phyloP scores from a whole-genome alignment of 2,888 invertebrate genomes.

The Tinea semifulvella region DNA sequence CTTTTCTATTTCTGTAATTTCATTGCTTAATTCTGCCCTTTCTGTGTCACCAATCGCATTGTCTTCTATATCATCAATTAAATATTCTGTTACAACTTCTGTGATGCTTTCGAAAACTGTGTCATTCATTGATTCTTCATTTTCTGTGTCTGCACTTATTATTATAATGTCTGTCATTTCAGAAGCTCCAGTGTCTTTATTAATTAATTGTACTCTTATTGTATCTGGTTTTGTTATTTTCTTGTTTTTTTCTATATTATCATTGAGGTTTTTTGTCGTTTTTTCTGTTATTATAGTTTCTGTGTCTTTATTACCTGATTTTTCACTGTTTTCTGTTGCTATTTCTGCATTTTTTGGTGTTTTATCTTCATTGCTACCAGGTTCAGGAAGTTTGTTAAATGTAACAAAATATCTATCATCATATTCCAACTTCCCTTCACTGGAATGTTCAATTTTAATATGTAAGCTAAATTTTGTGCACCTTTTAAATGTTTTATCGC shows the following conservation, averaged over 20 bases:
- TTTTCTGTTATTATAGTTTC: background rate
- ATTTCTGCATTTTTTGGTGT: background rate
- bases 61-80: too few species aligned
- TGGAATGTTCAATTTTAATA: conserved; percentile 43
- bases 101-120: too few species aligned
- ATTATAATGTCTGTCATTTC: too few species aligned
- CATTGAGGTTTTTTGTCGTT: background rate
- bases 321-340: background rate
- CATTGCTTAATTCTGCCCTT: background rate
- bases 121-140: too few species aligned
- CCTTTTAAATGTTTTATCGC: conserved; percentile 33
- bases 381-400: conserved; percentile 24
- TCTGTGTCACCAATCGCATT: too few species aligned
- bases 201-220: too few species aligned
- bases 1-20: background rate
- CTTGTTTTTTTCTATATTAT: background rate
- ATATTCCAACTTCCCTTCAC: conserved; percentile 45
- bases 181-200: too few species aligned
- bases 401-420: conserved; percentile 46
- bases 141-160: too few species aligned
- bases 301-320: background rate
- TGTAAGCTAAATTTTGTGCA: conserved; percentile 46
- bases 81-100: too few species aligned
- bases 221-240: too few species aligned
- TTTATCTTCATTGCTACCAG: background rate